phyloP scores from a whole-genome alignment of 2,888 invertebrate genomes.

The Clostera curtula region DNA sequence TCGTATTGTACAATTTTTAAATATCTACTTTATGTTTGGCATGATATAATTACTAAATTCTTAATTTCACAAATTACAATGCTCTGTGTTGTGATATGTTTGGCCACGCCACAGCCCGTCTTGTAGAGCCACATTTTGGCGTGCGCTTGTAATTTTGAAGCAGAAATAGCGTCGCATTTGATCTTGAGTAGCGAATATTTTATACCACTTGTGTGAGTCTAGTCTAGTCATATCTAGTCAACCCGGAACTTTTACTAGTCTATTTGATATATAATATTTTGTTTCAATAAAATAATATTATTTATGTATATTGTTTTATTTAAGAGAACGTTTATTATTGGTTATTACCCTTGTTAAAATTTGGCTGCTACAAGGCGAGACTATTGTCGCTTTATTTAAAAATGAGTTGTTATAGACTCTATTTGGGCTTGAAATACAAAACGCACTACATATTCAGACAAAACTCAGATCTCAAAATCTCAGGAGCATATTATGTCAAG shows the following conservation, averaged over 20 bases:
- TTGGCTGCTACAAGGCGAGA: slow-evolving; percentile 65
- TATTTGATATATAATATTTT: slow-evolving; percentile 38
- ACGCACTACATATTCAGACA: slow-evolving; percentile 14
- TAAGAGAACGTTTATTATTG: slow-evolving; percentile 25
- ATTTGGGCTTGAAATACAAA: slow-evolving; percentile 43
- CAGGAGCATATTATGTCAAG: no score
- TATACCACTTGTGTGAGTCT: slow-evolving; percentile 53
- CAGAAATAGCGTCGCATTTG: slow-evolving; percentile 34
- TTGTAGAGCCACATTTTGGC: slow-evolving; percentile 67
- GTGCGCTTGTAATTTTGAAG: slow-evolving; percentile 37
- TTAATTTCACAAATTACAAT: slow-evolving; percentile 62
- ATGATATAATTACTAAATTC: slow-evolving; percentile 68
- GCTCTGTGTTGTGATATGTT: slow-evolving; percentile 57
- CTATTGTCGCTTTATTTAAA: slow-evolving; percentile 44
- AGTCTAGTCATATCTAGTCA: slow-evolving; percentile 55
- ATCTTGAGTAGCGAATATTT: slow-evolving; percentile 23
- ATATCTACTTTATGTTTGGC: slow-evolving; percentile 70
- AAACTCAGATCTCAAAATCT: slow-evolving; percentile 23
- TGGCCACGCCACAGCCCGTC: slow-evolving; percentile 60
- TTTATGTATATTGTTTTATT: slow-evolving; percentile 62
- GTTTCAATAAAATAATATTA: slow-evolving; percentile 54
- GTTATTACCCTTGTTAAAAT: slow-evolving; percentile 30
- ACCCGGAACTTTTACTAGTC: slow-evolving; percentile 37
- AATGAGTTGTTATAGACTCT: slow-evolving; percentile 45
- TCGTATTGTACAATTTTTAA: slow-evolving; percentile 71